Conservation (phyloP, 53 echinoderm and acorn worm species). For the Crossaster papposus region DNA sequence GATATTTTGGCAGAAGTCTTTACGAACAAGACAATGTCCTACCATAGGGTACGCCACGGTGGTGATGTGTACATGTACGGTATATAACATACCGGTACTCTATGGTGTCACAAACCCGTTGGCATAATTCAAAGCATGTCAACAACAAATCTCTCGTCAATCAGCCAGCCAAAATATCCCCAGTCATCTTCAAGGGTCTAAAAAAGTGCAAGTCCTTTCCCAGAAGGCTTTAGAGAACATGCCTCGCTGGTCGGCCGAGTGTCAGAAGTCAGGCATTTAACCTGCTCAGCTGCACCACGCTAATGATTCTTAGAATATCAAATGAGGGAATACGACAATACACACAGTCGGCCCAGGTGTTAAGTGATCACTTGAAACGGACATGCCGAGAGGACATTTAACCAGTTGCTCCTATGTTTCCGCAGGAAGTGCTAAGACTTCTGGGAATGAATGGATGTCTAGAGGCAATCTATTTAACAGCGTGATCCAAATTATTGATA, state of each 20-base stretch:
- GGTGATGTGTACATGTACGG: neutral
- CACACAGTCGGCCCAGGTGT: neutral
- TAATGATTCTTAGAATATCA: neutral
- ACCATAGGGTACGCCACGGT: neutral
- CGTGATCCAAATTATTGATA: neutral
- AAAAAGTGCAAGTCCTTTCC: slow-evolving; percentile 15
- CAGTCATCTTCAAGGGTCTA: neutral
- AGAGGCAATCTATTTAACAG: neutral
- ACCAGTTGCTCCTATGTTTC: neutral
- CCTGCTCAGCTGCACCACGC: neutral
- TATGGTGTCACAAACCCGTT: neutral
- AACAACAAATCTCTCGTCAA: neutral
- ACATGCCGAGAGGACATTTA: neutral
- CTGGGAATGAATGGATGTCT: neutral
- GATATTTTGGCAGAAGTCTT: no score
- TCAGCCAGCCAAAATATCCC: neutral
- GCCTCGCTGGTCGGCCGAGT: slow-evolving; percentile 19
- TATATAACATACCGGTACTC: neutral
- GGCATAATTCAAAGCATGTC: neutral
- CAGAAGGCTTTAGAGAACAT: neutral
- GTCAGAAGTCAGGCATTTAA: neutral
- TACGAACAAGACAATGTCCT: no score
- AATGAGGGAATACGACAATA: no score
- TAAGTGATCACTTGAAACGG: neutral
- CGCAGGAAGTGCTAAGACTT: neutral